Conservation (phyloP, 2,113 vertebrate species). For the Notothenia coriiceps region DNA sequence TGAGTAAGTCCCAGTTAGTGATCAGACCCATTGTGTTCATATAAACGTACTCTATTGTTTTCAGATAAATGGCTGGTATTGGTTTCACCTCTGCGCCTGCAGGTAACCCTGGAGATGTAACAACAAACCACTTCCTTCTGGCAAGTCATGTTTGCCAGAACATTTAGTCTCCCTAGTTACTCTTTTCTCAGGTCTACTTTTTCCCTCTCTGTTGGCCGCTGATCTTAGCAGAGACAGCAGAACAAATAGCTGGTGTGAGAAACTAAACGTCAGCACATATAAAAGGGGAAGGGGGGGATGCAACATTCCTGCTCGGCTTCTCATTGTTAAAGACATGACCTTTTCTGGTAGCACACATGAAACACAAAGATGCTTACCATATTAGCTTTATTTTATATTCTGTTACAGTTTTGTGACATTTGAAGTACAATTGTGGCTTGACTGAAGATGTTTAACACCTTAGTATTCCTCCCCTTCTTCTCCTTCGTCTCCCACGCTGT, state of each 20-base stretch:
- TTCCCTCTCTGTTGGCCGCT: conserved; percentile 24
- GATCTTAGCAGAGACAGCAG: neutral
- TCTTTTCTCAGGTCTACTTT: conserved; percentile 5
- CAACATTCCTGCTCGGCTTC: neutral
- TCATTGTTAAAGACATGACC: neutral
- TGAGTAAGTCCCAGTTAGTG: neutral
- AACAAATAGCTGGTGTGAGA: neutral
- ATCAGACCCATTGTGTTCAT: neutral
- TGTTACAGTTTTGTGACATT: neutral
- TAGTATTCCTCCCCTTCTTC: conserved; percentile 56
- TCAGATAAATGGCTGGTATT: neutral
- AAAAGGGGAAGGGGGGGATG: neutral
- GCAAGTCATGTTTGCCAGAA: conserved; percentile 2
- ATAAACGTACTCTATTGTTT: neutral
- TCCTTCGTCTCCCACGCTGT: conserved; percentile 69
- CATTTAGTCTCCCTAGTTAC: conserved; percentile 48
- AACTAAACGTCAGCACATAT: neutral
- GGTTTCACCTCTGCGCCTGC: neutral
- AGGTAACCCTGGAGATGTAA: conserved; percentile 43
- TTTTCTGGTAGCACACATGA: neutral
- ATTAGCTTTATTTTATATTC: conserved; percentile 9
- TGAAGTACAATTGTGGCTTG: neutral
- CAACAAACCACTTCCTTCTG: neutral
- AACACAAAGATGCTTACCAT: neutral
- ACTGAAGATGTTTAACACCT: neutral